Evolutionary conservation across 2,797 vertebrate genomes (phyloP).

Genomic region (Vespertilio murinus): DNA sequence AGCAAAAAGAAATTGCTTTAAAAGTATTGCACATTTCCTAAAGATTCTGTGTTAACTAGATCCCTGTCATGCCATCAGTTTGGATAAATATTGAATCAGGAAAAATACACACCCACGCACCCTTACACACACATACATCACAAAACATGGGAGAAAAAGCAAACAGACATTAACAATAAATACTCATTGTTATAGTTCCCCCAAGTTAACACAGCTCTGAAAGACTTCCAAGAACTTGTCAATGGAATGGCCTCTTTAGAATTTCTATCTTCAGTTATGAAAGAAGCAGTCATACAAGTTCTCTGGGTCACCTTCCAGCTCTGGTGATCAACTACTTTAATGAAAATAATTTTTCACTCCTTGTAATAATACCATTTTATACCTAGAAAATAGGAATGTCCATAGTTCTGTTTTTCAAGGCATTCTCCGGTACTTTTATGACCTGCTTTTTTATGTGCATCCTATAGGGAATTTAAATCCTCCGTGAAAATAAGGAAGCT

Average conservation of each 20-base stretch:
- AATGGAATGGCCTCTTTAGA: background rate
- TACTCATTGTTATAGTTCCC: background rate
- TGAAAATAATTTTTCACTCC: background rate
- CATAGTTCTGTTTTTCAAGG: background rate
- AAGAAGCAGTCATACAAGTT: background rate
- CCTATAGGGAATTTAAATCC: background rate
- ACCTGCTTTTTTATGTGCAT: background rate
- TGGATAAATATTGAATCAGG: background rate
- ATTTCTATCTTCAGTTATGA: background rate
- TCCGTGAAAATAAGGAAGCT: background rate
- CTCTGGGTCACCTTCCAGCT: background rate
- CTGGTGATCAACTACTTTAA: background rate
- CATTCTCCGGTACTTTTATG: background rate
- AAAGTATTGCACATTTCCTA: background rate
- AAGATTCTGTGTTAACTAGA: background rate
- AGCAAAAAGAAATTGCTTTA: slow-evolving; percentile 3
- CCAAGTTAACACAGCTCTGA: background rate
- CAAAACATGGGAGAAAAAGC: background rate
- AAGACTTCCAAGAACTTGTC: background rate
- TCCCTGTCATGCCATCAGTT: background rate
- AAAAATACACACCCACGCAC: background rate
- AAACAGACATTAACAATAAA: background rate
- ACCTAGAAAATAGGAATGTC: background rate
- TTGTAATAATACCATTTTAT: background rate
- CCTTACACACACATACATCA: background rate